phyloP scores from a whole-genome alignment of 2,888 invertebrate genomes.

The Xiphydria camelus region DNA sequence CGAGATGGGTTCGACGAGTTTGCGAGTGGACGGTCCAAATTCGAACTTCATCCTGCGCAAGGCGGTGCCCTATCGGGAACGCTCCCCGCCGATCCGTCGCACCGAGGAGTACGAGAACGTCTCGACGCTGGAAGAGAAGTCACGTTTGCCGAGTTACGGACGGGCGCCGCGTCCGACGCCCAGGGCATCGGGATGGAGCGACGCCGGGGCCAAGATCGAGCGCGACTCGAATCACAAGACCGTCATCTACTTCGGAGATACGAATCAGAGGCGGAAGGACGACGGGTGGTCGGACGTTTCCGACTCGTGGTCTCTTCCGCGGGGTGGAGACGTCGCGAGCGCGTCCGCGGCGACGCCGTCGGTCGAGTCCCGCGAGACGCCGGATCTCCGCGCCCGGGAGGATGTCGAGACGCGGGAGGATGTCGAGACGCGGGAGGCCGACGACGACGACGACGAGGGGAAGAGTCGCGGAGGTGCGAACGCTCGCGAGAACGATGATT shows the following conservation, averaged over 20 bases:
- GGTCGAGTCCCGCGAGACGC: conserved; percentile 10
- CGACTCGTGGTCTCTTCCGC: too few species aligned
- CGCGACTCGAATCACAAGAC: conserved; percentile 65
- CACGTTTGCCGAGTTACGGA: conserved; percentile 1
- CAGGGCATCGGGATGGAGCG: neutral
- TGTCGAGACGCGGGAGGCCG: conserved; percentile 13
- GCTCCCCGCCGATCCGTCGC: conserved; percentile 37
- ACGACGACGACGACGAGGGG: conserved; percentile 19
- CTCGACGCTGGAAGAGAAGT: conserved; percentile 35
- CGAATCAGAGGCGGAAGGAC: conserved; percentile 61
- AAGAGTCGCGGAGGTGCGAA: conserved; percentile 1
- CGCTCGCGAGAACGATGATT: conserved; percentile 6
- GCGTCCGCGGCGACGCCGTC: conserved; percentile 12
- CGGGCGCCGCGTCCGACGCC: neutral
- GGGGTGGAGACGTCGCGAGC: conserved; percentile 13
- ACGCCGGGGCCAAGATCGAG: conserved; percentile 29
- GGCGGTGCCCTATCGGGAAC: conserved; percentile 42
- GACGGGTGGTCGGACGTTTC: too few species aligned
- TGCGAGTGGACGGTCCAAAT: too few species aligned
- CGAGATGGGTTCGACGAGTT: too few species aligned
- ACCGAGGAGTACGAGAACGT: conserved; percentile 33
- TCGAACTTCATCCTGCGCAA: conserved; percentile 57
- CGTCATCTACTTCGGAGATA: conserved; percentile 75
- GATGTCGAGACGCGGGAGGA: conserved; percentile 5
- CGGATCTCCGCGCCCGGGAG: too few species aligned